A percentile compares a stretch with the other conserved stretches of the same genome.
Conservation (phyloP, 2,888 invertebrate genomes). For the Trissolcus japonicus region DNA sequence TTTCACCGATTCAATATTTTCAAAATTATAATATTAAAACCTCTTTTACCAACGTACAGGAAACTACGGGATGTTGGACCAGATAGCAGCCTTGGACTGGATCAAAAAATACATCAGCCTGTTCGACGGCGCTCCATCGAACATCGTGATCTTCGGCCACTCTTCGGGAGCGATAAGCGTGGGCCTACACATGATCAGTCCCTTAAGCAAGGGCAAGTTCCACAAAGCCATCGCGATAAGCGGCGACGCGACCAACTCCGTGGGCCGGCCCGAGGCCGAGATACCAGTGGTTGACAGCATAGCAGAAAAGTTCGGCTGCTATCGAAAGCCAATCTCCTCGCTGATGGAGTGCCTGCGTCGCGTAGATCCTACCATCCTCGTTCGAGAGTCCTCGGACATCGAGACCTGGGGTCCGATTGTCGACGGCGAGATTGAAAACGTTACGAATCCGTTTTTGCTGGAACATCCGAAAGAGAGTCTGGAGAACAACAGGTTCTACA, state of each 20-base stretch:
- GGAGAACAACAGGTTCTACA: slow-evolving; percentile 80
- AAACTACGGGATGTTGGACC: slow-evolving; percentile 88
- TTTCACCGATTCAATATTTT: too few species aligned
- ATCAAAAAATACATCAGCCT: slow-evolving; percentile 84
- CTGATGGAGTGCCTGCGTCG: slow-evolving; percentile 84
- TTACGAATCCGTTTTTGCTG: slow-evolving; percentile 81
- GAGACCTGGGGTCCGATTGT: slow-evolving; percentile 88
- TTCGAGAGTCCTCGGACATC: slow-evolving; percentile 78
- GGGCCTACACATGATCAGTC: slow-evolving; percentile 83
- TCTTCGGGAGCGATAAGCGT: slow-evolving; percentile 88
- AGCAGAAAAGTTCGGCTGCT: slow-evolving; percentile 83
- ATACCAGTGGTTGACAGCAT: slow-evolving; percentile 81
- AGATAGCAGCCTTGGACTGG: slow-evolving; percentile 88
- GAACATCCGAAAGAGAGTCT: slow-evolving; percentile 82
- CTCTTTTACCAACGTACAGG: slow-evolving; percentile 79
- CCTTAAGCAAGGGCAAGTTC: slow-evolving; percentile 79
- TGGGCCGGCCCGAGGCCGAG: slow-evolving; percentile 82
- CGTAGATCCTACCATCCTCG: slow-evolving; percentile 79
- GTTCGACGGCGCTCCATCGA: slow-evolving; percentile 86
- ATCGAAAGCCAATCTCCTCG: slow-evolving; percentile 81
- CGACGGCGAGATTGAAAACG: slow-evolving; percentile 83
- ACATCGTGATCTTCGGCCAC: slow-evolving; percentile 87
- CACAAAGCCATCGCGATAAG: slow-evolving; percentile 89
- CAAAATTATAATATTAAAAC: too few species aligned
- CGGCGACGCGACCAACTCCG: slow-evolving; percentile 83